Conservation (phyloP, 2,797 vertebrate species). For the Eutrigla gurnardus region DNA sequence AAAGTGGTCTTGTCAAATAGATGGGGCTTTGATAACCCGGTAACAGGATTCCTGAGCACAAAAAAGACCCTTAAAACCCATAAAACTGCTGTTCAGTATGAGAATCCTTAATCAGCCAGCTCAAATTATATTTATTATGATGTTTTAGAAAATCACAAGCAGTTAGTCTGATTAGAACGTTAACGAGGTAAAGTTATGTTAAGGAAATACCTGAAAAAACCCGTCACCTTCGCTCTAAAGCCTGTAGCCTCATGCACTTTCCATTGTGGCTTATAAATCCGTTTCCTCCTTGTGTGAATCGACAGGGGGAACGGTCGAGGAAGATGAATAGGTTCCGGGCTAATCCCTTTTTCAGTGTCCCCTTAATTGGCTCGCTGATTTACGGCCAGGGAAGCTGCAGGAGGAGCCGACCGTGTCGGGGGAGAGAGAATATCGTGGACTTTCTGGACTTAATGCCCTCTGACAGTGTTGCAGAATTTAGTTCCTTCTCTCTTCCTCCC, state of each 20-base stretch:
- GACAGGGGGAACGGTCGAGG: slow-evolving; percentile 55
- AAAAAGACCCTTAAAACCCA: slow-evolving; percentile 16
- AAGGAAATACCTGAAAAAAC: slow-evolving; percentile 36
- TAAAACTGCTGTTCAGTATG: slow-evolving; percentile 8
- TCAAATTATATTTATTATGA: background rate
- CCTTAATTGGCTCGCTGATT: slow-evolving; percentile 81
- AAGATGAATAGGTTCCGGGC: slow-evolving; percentile 70
- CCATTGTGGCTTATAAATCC: slow-evolving; percentile 71
- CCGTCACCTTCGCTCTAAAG: slow-evolving; percentile 59
- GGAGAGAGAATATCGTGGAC: slow-evolving; percentile 7
- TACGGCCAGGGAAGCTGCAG: slow-evolving; percentile 60
- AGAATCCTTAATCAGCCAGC: slow-evolving; percentile 3
- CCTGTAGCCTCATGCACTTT: slow-evolving; percentile 46
- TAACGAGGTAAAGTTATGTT: background rate
- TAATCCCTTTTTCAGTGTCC: slow-evolving; percentile 80
- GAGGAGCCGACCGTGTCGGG: slow-evolving; percentile 41
- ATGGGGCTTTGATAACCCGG: background rate
- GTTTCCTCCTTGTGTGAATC: slow-evolving; percentile 54
- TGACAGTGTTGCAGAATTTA: slow-evolving; percentile 42
- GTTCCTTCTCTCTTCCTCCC: slow-evolving; percentile 12
- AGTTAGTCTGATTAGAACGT: slow-evolving; percentile 17
- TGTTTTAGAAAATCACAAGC: background rate
- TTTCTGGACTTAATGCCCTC: slow-evolving; percentile 49
- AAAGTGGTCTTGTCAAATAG: background rate
- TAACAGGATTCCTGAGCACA: slow-evolving; percentile 42